These are phyloP conservation scores for Dendroctonus ponderosae DNA, from an alignment of 1,140 invertebrate species.

Conservation along the genomic window DNA sequence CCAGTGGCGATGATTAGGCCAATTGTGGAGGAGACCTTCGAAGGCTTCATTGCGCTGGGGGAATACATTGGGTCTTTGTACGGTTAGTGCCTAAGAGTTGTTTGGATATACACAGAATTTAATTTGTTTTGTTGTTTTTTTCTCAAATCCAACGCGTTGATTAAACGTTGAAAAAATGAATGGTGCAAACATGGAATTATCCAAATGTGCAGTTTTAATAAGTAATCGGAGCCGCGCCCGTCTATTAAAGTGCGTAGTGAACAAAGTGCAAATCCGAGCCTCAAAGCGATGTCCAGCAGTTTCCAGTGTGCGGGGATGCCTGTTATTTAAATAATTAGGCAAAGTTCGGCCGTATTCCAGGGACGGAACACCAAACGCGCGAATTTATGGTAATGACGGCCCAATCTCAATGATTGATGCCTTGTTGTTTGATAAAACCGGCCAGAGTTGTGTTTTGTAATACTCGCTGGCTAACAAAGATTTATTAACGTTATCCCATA, in stretches of 20 bases:
- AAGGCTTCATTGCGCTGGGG: slow-evolving; percentile 68
- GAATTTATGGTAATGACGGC: slow-evolving; percentile 38
- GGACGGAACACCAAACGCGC: slow-evolving; percentile 18
- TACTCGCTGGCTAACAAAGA: slow-evolving; percentile 38
- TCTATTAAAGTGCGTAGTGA: too few species aligned
- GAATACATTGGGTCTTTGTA: slow-evolving; percentile 50
- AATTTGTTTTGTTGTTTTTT: too few species aligned
- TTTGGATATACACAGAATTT: too few species aligned
- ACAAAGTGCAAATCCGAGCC: too few species aligned
- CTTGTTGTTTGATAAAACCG: slow-evolving; percentile 39
- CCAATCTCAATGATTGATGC: slow-evolving; percentile 40
- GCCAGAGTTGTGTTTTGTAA: slow-evolving; percentile 39
- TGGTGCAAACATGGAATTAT: too few species aligned
- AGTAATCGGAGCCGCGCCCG: too few species aligned
- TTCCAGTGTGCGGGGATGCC: slow-evolving; percentile 16
- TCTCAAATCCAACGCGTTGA: too few species aligned
- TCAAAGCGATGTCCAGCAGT: slow-evolving; percentile 6
- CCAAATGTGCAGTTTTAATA: too few species aligned
- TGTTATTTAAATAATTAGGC: slow-evolving; percentile 35
- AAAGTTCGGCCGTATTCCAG: slow-evolving; percentile 9
- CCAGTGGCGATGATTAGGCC: slow-evolving; percentile 67
- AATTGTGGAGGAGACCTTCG: slow-evolving; percentile 74
- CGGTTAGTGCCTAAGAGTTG: not conserved
- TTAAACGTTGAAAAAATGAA: too few species aligned
- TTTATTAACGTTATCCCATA: slow-evolving; percentile 40